Base-by-base conservation (phyloP, 2,113 vertebrate genomes). In the Felis chaus region DNA sequence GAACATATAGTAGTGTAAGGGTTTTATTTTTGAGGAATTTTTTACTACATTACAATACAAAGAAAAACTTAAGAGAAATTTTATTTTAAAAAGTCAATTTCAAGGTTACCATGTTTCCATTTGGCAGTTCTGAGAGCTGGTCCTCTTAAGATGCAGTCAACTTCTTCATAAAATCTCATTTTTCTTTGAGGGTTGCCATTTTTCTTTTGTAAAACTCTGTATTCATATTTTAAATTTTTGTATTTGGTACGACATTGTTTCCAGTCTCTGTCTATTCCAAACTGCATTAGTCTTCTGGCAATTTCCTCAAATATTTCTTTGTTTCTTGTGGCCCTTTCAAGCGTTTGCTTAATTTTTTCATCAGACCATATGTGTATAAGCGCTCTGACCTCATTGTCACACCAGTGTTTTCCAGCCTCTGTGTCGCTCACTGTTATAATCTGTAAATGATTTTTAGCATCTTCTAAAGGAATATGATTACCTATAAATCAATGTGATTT, bases 201-300 rank as follows among this genome's bases (percentile, higher is more conserved):
- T n/a, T 99, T 99, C 82, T 99, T 99, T 92, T 99, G 99, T 65
- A 99, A 98, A 33, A 99, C 99, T 0, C 99, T 99, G 96, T 99
- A 99, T 85, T 99, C 98, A 7, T 99, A 99, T 98, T 99, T 99
- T 81, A 99, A 99, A 98, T 99, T 99, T 97, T 99, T 99, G 98
- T 99, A 99, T 97, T 99, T 99, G 8, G 99, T 99, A 87, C 98
- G 99, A 92, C 99, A 99, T 94, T 99, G 99, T 95, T 99, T 99
- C 99, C 99, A 99, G 98, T 99, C 99, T 19, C 99, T 99, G 14
- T 99, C 99, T 45, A 99, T 99, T 81, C 99, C 99, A 76, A 99
- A 98, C 95, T 99, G 99, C 98, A 99, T 98, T 86, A 99, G 85
- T 96, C 99, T 98, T 97, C 98, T 99, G 80, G 99, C 99, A 97